These are phyloP conservation scores for Hipposideros larvatus DNA, from an alignment of 2,797 vertebrate genomes.

Conservation along the genomic window DNA sequence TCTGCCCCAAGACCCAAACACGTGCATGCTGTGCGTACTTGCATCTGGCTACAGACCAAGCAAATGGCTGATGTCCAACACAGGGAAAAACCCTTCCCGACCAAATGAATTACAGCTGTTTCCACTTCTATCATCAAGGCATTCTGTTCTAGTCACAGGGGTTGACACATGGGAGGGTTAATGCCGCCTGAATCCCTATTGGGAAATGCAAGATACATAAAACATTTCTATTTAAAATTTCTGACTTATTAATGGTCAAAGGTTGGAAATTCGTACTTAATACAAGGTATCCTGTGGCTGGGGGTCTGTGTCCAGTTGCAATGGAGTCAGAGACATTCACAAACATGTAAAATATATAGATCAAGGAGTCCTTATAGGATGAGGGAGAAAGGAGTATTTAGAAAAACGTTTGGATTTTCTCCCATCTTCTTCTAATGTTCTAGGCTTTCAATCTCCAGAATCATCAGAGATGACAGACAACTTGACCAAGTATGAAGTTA, in stretches of 20 bases:
- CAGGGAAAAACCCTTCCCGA: background rate
- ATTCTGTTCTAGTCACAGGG: background rate
- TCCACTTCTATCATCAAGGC: background rate
- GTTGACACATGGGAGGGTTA: background rate
- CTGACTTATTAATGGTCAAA: background rate
- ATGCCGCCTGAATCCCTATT: background rate
- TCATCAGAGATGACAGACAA: background rate
- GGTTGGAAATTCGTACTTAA: background rate
- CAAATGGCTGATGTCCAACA: background rate
- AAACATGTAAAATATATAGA: background rate
- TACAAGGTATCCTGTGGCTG: background rate
- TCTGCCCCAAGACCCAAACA: slow-evolving; percentile 4
- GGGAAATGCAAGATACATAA: background rate
- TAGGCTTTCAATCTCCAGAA: background rate
- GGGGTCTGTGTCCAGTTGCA: background rate
- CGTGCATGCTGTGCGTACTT: background rate
- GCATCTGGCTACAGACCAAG: slow-evolving; percentile 57
- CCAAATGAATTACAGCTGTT: background rate
- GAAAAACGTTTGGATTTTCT: background rate
- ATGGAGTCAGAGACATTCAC: background rate
- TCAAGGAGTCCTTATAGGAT: background rate
- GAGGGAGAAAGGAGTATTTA: background rate
- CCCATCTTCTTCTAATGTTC: background rate
- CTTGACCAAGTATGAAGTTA: background rate
- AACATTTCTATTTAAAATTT: background rate